These are phyloP conservation scores for Riparia riparia DNA, from an alignment of 2,113 vertebrate genomes.

Conservation along the genomic window DNA sequence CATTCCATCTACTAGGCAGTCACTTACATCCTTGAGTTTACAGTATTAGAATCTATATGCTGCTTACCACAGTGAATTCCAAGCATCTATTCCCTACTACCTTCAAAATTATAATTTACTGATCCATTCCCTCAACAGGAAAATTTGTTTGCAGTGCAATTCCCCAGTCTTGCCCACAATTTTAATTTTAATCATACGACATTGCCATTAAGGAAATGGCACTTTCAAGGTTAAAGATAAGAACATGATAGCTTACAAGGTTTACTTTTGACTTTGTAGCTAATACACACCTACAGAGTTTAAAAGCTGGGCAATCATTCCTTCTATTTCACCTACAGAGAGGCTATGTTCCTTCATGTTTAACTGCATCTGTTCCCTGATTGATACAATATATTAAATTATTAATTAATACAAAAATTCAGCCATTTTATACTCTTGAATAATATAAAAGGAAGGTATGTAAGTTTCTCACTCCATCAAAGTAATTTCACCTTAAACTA, in stretches of 20 bases:
- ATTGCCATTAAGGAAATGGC: not conserved
- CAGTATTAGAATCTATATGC: not conserved
- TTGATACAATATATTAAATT: not conserved
- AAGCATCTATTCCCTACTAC: not conserved
- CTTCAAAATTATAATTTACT: not conserved
- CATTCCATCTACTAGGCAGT: not conserved
- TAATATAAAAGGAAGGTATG: not conserved
- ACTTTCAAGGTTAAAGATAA: not conserved
- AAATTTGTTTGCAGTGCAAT: not conserved
- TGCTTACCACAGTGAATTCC: not conserved
- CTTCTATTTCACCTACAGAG: not conserved
- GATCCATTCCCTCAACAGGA: not conserved
- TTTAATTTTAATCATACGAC: not conserved
- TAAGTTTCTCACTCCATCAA: not conserved
- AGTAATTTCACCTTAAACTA: not conserved
- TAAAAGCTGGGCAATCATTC: not conserved
- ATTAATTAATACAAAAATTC: not conserved
- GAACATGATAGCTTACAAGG: not conserved
- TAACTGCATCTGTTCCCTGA: not conserved
- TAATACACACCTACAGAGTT: not conserved
- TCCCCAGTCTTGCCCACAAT: not conserved
- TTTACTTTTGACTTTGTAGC: not conserved
- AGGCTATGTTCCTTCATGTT: not conserved
- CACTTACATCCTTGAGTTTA: not conserved
- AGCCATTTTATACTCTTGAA: not conserved